phyloP scores from a whole-genome alignment of 2,113 vertebrate species.

The Micronycteris hirsuta region DNA sequence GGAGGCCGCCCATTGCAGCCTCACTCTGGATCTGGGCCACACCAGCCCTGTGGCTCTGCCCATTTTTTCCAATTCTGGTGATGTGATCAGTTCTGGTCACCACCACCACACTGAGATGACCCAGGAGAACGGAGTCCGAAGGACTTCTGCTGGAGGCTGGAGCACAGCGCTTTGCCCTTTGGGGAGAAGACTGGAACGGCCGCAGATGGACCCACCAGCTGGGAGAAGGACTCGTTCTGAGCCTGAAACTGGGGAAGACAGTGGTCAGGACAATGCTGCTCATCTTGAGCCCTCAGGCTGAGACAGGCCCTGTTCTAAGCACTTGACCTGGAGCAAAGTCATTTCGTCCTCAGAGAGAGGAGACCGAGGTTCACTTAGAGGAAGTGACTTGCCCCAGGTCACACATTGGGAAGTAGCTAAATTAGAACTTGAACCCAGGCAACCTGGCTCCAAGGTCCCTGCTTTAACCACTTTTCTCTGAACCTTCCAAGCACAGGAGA shows the following conservation, averaged over 20 bases:
- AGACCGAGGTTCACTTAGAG: background rate
- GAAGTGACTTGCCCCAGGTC: background rate
- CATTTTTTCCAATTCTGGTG: background rate
- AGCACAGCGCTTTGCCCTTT: background rate
- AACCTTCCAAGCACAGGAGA: background rate
- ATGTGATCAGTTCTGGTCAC: background rate
- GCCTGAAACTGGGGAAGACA: background rate
- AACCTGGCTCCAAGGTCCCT: background rate
- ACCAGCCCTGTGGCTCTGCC: background rate
- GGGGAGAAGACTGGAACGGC: background rate
- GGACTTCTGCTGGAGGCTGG: background rate
- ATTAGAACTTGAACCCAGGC: background rate
- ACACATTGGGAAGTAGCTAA: background rate
- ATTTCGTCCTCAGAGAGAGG: background rate
- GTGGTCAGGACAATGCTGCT: background rate
- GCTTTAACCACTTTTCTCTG: background rate
- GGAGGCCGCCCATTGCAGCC: slow-evolving; percentile 35
- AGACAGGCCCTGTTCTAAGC: background rate
- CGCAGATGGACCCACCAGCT: background rate
- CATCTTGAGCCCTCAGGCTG: background rate
- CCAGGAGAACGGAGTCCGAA: background rate
- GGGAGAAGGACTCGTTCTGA: background rate
- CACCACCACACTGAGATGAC: background rate
- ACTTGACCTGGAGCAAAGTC: background rate
- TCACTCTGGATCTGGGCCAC: slow-evolving; percentile 46